These are phyloP conservation scores for Australoheros scitulus DNA, from an alignment of 2,113 vertebrate genomes.

Conservation along the genomic window DNA sequence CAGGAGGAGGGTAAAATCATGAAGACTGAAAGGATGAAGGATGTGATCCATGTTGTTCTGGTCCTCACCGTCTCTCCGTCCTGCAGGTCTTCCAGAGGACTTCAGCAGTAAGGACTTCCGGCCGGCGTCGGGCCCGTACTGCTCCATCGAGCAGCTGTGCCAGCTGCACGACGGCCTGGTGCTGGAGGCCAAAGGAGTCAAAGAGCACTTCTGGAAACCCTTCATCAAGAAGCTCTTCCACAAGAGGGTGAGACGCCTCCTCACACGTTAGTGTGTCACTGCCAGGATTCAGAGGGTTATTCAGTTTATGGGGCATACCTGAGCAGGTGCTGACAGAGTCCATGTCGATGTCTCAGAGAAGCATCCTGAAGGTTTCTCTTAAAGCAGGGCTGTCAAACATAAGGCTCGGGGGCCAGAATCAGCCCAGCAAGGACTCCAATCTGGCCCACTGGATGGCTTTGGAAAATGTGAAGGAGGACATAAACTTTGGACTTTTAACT, in stretches of 20 bases:
- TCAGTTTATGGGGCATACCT: not conserved
- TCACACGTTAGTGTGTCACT: no score
- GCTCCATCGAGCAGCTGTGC: constrained; percentile 92
- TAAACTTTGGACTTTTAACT: no score
- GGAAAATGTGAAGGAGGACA: no score
- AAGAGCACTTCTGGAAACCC: constrained; percentile 97
- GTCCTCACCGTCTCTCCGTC: fast-evolving
- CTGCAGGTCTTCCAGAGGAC: constrained; percentile 87
- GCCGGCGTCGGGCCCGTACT: constrained; percentile 81
- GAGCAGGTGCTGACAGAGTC: not conserved
- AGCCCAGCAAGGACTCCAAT: not conserved
- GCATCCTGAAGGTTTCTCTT: not conserved
- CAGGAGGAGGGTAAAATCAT: no score
- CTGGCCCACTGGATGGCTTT: not conserved
- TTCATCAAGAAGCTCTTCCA: constrained; percentile 93
- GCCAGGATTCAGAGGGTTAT: not conserved
- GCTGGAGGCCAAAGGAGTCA: constrained; percentile 95
- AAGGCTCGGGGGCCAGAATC: not conserved
- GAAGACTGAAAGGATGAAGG: no score
- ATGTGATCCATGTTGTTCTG: not conserved
- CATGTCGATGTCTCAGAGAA: fast-evolving
- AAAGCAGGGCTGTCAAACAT: not conserved
- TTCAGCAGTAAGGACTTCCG: constrained; percentile 87
- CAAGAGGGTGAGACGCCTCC: constrained; percentile 83
- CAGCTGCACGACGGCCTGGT: constrained; percentile 90